Conservation (phyloP, 2,888 invertebrate species). For the Cylindroiulus punctatus region DNA sequence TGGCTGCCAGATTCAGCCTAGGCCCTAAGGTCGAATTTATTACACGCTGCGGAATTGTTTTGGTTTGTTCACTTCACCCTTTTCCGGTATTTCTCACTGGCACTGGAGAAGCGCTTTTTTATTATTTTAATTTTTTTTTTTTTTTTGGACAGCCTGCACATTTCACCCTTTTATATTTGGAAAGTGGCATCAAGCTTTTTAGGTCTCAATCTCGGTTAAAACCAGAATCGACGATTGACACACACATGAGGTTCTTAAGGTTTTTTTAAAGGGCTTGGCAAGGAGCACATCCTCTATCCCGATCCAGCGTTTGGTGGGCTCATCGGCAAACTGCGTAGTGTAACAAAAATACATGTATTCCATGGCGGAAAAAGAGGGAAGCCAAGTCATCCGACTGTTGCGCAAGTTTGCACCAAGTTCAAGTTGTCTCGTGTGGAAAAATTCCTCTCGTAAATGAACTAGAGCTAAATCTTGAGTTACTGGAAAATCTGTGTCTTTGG, state of each 20-base stretch:
- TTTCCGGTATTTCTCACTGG: not conserved
- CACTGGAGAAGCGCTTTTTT: not conserved
- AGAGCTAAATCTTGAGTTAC: not conserved
- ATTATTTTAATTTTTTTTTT: not conserved
- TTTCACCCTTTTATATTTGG: conserved; percentile 1
- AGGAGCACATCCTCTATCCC: not conserved
- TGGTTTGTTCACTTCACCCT: conserved; percentile 42
- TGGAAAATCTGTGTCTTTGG: not conserved
- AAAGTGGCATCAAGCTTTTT: not conserved
- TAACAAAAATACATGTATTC: not conserved
- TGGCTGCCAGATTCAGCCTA: not conserved
- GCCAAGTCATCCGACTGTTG: not conserved
- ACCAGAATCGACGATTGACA: not conserved
- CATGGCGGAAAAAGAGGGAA: not conserved
- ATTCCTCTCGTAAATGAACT: not conserved
- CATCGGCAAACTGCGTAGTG: not conserved
- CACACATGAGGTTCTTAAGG: not conserved
- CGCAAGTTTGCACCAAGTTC: not conserved
- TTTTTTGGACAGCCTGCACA: not conserved
- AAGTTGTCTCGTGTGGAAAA: not conserved
- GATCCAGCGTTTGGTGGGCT: not conserved
- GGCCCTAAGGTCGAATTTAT: conserved; percentile 27
- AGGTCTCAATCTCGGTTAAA: not conserved
- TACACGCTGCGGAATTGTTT: not conserved
- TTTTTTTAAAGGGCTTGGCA: not conserved